Evolutionary conservation across 2,113 vertebrate species (phyloP).

Genomic region (Gavialis gangeticus): DNA sequence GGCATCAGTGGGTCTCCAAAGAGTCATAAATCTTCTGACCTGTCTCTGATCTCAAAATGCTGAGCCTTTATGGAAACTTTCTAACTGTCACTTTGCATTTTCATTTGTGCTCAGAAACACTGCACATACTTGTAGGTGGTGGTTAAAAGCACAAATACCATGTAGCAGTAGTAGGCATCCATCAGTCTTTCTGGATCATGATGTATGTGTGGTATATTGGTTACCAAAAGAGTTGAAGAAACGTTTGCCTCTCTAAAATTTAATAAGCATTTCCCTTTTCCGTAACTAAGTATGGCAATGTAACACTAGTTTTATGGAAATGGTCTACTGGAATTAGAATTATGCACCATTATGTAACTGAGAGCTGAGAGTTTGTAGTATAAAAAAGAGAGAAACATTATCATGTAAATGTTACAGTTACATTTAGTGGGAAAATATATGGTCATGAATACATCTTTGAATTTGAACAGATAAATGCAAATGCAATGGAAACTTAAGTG

Average conservation of each 20-base stretch:
- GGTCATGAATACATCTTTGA: not conserved
- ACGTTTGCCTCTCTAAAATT: not conserved
- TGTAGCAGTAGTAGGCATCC: too few relatives aligned
- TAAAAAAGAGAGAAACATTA: not conserved
- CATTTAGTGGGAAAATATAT: not conserved
- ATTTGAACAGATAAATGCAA: not conserved
- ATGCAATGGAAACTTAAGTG: not conserved
- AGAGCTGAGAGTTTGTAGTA: not conserved
- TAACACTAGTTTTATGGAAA: not conserved
- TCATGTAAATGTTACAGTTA: not conserved
- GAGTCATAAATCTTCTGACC: not conserved
- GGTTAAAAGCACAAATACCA: not conserved
- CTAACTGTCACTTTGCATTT: not conserved
- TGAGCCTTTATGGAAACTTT: not conserved
- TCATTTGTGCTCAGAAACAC: not conserved
- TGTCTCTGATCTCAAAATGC: not conserved
- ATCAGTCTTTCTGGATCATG: too few relatives aligned
- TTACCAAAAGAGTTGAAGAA: not conserved
- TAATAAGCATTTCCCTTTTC: not conserved
- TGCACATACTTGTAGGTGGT: not conserved
- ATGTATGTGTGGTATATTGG: not conserved
- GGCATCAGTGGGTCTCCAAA: not conserved
- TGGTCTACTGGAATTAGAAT: not conserved
- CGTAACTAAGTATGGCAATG: not conserved
- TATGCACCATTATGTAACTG: not conserved